Base-by-base conservation (phyloP, 2,797 vertebrate species). In the Yasuhikotakia modesta region DNA sequence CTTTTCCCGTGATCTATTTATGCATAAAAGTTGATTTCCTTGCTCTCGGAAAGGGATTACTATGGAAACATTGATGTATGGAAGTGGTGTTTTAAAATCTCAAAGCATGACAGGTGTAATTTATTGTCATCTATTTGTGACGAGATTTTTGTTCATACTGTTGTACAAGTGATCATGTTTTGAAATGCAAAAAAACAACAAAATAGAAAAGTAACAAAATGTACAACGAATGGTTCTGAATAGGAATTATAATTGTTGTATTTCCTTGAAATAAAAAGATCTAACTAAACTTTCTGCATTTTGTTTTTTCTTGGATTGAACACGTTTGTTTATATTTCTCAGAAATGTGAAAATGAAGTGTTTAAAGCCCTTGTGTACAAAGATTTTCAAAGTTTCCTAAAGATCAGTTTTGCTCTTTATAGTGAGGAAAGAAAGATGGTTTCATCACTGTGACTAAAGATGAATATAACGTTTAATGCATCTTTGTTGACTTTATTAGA, bases 71-170 rank as follows among this genome's bases (percentile, higher is more conserved):
- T 66, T 69, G 67, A 75, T 52, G 46, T 88, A 89, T 89, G 68
- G 82, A 87, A 89, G 87, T 88, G 88, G 91, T 87, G 91, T 92
- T 88, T 92, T 85, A 77, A 91, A 92, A 90, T 85, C 84, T 92
- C 87, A 71, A 78, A 93, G 93, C 93, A 94, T 94, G 93, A 90
- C 91, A 88, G 90, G 90, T 92, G 92, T 92, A 93, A 93, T 91
- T 93, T 94, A 93, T 92, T 93, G 92, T 94, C 92, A 92, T 92
- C 91, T 92, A 91, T 93, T 93, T 94, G 93, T 94, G 93, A 93
- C 91, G 88, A 90, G 88, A 87, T 80, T 92, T 93, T 60, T 60
- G 8, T 43, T 43, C 8, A 7, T 92, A 93, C 92, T 93, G 92
- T 93, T 93, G 93, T 94, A 93, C 90, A 89, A 92, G 93, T 94